Evolutionary conservation across 2,888 invertebrate species (phyloP).

Genomic region (Miltochrista miniata): DNA sequence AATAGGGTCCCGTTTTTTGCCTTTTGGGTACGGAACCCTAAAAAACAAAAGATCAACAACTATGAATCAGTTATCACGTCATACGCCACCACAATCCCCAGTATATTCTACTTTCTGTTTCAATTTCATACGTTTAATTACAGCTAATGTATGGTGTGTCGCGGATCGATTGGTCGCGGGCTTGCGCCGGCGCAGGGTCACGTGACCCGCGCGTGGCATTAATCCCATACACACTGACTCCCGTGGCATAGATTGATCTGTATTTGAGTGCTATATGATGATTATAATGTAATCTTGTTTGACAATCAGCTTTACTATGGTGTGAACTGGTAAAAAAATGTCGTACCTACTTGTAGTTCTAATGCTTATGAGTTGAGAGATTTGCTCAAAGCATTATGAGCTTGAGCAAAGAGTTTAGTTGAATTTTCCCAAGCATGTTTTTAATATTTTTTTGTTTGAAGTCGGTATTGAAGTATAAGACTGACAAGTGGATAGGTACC

Average conservation of each 20-base stretch:
- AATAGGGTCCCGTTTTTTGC: too few species aligned
- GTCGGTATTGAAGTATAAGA: too few species aligned
- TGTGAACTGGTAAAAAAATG: constrained; percentile 28
- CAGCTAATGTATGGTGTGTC: constrained; percentile 30
- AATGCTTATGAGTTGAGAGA: background rate
- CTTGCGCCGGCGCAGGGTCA: constrained; percentile 47
- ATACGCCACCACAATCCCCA: too few species aligned
- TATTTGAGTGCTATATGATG: constrained; percentile 24
- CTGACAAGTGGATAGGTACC: too few species aligned
- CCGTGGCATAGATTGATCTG: constrained; percentile 8
- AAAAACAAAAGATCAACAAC: too few species aligned
- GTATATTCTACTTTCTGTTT: constrained; percentile 11
- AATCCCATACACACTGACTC: constrained; percentile 18
- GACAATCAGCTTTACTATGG: constrained; percentile 32
- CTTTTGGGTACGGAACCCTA: too few species aligned
- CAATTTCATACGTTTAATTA: constrained; percentile 27
- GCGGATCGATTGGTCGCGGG: constrained; percentile 17
- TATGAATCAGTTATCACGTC: too few species aligned
- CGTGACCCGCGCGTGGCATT: constrained; percentile 50
- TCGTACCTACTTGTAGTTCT: background rate
- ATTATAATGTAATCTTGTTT: constrained; percentile 46
- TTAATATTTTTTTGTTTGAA: too few species aligned
- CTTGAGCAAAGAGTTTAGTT: too few species aligned
- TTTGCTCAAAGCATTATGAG: background rate
- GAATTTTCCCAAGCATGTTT: too few species aligned